Evolutionary conservation across 2,888 invertebrate species (phyloP), one percentile per base, ranked within the genome.

Genomic region (Cinara cedri): DNA sequence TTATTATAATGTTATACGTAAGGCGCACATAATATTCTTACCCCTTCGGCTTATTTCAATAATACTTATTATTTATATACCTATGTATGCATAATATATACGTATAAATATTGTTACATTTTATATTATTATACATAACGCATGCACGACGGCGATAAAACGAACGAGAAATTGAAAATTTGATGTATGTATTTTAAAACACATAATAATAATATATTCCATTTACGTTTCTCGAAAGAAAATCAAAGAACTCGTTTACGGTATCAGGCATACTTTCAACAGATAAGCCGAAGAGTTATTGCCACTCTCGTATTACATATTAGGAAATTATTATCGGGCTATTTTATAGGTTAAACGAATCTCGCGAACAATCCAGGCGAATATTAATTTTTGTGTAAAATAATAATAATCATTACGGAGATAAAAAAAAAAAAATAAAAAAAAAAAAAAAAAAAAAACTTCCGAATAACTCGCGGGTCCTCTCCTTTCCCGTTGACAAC

Each of bases 371-470:
- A 34, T 6, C 34, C 34, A 34, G 6, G 6, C 3, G 6, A 34
- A 34, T 34, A 34, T 34, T n/a, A n/a, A 34, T 34, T 6, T n/a
- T n/a, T n/a, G n/a, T n/a, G n/a, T n/a, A n/a, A n/a, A n/a, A n/a
- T n/a, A n/a, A 34, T 34, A 34, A 3, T 4, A 34, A 34, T 34
- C 6, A 34, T 34, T 4, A 34, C 34, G 34, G 6, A 6, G 34
- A 34, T 4, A 34, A 54, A 54, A 51, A 6, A 34, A 34, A 34
- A 51, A 3, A 54, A 54, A 10, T 6, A 19, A 2, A 1, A 54
- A 54, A 54, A 14, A 4, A n/a, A 4, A 49, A 60, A 60, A 75
- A 51, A 65, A 62, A 70, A 54, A 54, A 76, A 42, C 55, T 66
- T 76, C 1, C 54, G 54, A 65, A 68, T 44, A 21, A 74, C 34